phyloP scores from a whole-genome alignment of 2,888 invertebrate genomes.

The Tenthredo livida region DNA sequence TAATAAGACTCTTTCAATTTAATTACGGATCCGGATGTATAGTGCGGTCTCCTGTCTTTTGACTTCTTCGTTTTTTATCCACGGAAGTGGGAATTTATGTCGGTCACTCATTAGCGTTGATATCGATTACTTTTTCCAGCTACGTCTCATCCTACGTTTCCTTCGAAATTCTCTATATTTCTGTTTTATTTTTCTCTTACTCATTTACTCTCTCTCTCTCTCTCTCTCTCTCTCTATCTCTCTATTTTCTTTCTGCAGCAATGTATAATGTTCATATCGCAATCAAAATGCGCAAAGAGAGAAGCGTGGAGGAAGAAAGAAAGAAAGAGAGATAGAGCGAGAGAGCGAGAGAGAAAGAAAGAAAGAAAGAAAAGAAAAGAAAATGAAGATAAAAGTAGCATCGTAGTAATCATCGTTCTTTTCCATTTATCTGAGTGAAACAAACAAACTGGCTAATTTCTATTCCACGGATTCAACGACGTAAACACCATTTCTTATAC shows the following conservation, averaged over 20 bases:
- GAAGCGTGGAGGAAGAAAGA: neutral
- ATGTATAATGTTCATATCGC: conserved; percentile 57
- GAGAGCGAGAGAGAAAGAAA: conserved; percentile 23
- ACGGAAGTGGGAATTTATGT: conserved; percentile 43
- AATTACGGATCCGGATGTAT: neutral
- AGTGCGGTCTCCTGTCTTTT: neutral
- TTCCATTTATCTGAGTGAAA: conserved; percentile 16
- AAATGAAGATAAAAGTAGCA: conserved; percentile 49
- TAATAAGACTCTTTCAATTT: neutral
- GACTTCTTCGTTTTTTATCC: neutral
- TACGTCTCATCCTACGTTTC: conserved; percentile 27
- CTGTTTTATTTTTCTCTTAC: conserved; percentile 49
- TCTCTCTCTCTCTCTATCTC: conserved; percentile 51
- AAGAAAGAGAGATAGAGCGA: conserved; percentile 23
- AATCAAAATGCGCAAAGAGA: neutral
- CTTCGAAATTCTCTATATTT: conserved; percentile 54
- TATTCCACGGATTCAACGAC: conserved; percentile 24
- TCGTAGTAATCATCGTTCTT: conserved; percentile 44
- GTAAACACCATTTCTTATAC: conserved; percentile 48
- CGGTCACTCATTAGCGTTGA: conserved; percentile 53
- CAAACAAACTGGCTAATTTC: conserved; percentile 45
- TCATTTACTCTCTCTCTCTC: conserved; percentile 12
- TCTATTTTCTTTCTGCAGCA: conserved; percentile 50
- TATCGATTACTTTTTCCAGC: conserved; percentile 54
- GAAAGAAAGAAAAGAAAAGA: conserved; percentile 17